These are phyloP conservation scores for Trachops cirrhosus DNA, from an alignment of 2,797 vertebrate genomes.

Conservation along the genomic window DNA sequence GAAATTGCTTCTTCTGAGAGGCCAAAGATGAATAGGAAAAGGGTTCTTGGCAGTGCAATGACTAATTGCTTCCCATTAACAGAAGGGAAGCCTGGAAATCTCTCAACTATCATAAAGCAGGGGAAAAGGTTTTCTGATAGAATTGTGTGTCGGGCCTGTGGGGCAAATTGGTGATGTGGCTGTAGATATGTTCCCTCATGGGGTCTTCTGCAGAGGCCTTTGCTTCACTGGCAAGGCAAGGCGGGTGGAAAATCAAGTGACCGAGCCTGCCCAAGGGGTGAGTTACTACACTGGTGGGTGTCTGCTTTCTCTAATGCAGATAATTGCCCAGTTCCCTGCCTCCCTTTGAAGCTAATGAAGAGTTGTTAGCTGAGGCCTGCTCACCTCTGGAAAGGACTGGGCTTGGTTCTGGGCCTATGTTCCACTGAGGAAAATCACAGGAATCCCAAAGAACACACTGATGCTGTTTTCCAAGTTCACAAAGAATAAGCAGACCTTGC, in stretches of 20 bases:
- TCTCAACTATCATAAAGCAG: not conserved
- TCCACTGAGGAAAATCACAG: not conserved
- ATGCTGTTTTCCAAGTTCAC: slow-evolving; percentile 11
- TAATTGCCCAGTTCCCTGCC: slow-evolving; percentile 30
- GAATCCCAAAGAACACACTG: not conserved
- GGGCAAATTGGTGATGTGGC: not conserved
- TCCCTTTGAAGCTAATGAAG: slow-evolving; percentile 26
- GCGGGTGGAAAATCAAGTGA: not conserved
- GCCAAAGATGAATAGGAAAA: slow-evolving; percentile 21
- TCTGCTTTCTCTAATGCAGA: slow-evolving; percentile 17
- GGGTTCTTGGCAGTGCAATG: not conserved
- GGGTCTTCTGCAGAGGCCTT: not conserved
- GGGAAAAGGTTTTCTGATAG: slow-evolving; percentile 16
- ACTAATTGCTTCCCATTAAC: slow-evolving; percentile 42
- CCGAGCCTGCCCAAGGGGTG: not conserved
- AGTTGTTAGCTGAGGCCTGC: not conserved
- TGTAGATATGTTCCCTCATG: not conserved
- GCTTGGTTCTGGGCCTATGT: not conserved
- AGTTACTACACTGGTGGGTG: not conserved
- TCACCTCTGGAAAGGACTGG: not conserved
- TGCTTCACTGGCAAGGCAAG: not conserved
- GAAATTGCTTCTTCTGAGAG: slow-evolving; percentile 55
- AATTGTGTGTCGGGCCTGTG: not conserved
- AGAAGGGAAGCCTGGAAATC: slow-evolving; percentile 31
- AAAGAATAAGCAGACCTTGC: slow-evolving; percentile 4